These are phyloP conservation scores for Drosophila pullipes DNA, from an alignment of 2,888 invertebrate species.

Conservation along the genomic window DNA sequence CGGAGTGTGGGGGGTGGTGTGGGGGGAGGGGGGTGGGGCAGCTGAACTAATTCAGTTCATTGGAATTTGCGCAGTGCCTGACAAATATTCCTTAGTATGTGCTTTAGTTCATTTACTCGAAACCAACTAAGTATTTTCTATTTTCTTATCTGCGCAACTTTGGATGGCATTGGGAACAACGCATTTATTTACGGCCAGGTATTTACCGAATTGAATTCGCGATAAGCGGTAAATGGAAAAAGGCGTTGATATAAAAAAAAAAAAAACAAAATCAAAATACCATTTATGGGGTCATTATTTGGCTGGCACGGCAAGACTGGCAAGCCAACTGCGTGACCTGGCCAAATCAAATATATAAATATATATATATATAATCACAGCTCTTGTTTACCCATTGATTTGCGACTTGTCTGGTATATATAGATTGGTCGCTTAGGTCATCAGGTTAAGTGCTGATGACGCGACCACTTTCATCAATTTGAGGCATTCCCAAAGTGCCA, in stretches of 20 bases:
- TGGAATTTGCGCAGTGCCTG: slow-evolving; percentile 15
- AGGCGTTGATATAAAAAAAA: slow-evolving; percentile 11
- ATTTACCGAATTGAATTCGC: slow-evolving; percentile 61
- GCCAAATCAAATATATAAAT: slow-evolving; percentile 45
- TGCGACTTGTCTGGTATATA: slow-evolving; percentile 24
- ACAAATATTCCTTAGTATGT: slow-evolving; percentile 11
- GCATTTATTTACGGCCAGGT: slow-evolving; percentile 27
- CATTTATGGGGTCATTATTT: slow-evolving; percentile 43
- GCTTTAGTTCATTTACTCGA: slow-evolving; percentile 6
- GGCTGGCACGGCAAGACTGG: not conserved
- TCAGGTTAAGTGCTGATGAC: slow-evolving; percentile 67
- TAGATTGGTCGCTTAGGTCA: slow-evolving; percentile 56
- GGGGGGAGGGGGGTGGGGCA: not conserved
- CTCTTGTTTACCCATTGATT: slow-evolving; percentile 44
- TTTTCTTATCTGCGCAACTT: slow-evolving; percentile 27
- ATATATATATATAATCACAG: slow-evolving; percentile 10
- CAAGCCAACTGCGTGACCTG: slow-evolving; percentile 61
- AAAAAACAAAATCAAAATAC: slow-evolving; percentile 11
- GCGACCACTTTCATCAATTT: slow-evolving; percentile 18
- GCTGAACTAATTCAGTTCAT: slow-evolving; percentile 6
- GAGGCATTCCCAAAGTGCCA: slow-evolving; percentile 2
- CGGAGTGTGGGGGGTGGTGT: not conserved
- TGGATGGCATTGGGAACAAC: slow-evolving; percentile 29
- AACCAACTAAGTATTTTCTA: slow-evolving; percentile 28
- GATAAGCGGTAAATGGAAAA: slow-evolving; percentile 58